These are phyloP conservation scores for Anableps anableps DNA, from an alignment of 2,797 vertebrate genomes.

Conservation along the genomic window DNA sequence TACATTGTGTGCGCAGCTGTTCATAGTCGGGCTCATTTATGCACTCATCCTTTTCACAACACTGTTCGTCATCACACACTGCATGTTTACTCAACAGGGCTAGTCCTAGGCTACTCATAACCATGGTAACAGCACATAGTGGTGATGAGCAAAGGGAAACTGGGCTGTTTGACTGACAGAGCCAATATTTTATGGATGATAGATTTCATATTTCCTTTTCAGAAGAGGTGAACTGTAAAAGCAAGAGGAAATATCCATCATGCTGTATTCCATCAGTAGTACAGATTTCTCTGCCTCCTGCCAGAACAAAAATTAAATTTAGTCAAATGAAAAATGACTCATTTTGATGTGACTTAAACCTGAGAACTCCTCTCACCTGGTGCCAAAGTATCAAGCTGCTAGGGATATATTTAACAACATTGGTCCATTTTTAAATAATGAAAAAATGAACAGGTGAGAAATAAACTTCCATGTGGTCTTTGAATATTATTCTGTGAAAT, in stretches of 20 bases:
- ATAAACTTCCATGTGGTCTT: background rate
- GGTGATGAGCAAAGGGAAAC: constrained; percentile 25
- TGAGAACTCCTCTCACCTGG: background rate
- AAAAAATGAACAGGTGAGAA: background rate
- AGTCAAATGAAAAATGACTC: constrained; percentile 4
- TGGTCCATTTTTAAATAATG: background rate
- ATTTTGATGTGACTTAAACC: background rate
- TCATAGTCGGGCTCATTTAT: constrained; percentile 21
- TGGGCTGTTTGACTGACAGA: constrained; percentile 57
- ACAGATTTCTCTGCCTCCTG: background rate
- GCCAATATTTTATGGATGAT: constrained; percentile 62
- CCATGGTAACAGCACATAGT: constrained; percentile 60
- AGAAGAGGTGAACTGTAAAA: constrained; percentile 16
- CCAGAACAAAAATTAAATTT: constrained; percentile 2
- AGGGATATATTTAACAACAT: constrained; percentile 1
- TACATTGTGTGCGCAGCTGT: constrained; percentile 13
- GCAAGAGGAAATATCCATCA: constrained; percentile 14
- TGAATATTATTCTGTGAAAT: background rate
- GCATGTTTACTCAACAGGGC: constrained; percentile 14
- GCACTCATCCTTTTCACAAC: constrained; percentile 21
- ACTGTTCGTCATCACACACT: constrained; percentile 12
- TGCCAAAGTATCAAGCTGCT: background rate
- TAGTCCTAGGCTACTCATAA: constrained; percentile 36
- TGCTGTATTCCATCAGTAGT: background rate
- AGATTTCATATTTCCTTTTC: constrained; percentile 32